These are phyloP conservation scores for Eilema caniola DNA, from an alignment of 2,888 invertebrate species.

Conservation along the genomic window DNA sequence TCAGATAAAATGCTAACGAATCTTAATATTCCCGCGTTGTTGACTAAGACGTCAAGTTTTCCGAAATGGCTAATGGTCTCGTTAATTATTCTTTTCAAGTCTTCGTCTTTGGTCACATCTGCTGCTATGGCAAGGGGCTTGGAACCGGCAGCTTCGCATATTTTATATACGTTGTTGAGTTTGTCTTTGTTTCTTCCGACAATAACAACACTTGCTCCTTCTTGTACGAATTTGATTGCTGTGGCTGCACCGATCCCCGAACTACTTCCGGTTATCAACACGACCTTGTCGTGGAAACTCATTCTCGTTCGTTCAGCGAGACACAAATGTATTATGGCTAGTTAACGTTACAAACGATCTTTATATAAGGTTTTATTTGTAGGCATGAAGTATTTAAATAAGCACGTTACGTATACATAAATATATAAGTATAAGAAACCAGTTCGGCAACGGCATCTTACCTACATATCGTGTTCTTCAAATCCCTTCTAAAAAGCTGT, in stretches of 20 bases:
- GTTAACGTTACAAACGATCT: not conserved
- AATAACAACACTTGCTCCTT: conserved; percentile 34
- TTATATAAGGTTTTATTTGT: not conserved
- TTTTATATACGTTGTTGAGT: not conserved
- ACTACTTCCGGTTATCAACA: conserved; percentile 39
- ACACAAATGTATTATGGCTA: not conserved
- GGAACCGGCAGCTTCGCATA: conserved; percentile 2
- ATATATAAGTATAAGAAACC: too few relatives aligned
- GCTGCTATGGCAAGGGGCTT: conserved; percentile 8
- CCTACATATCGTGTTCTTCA: too few relatives aligned
- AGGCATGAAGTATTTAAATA: not conserved
- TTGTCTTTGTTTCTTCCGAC: conserved; percentile 36
- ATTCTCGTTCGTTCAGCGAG: not conserved
- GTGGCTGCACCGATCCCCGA: conserved; percentile 43
- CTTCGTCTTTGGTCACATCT: conserved; percentile 13
- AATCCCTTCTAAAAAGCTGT: too few relatives aligned
- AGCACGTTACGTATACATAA: too few relatives aligned
- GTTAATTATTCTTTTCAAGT: conserved; percentile 3
- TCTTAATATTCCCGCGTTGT: conserved; percentile 35
- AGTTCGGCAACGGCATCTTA: too few relatives aligned
- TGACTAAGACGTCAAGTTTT: conserved; percentile 39
- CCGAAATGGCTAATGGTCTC: conserved; percentile 29
- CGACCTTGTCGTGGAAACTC: conserved; percentile 40
- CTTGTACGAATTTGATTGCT: conserved; percentile 31
- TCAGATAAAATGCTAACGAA: conserved; percentile 10